These are phyloP conservation scores for Parauchenoglanis ngamensis DNA, from an alignment of 2,797 vertebrate species.

Conservation along the genomic window DNA sequence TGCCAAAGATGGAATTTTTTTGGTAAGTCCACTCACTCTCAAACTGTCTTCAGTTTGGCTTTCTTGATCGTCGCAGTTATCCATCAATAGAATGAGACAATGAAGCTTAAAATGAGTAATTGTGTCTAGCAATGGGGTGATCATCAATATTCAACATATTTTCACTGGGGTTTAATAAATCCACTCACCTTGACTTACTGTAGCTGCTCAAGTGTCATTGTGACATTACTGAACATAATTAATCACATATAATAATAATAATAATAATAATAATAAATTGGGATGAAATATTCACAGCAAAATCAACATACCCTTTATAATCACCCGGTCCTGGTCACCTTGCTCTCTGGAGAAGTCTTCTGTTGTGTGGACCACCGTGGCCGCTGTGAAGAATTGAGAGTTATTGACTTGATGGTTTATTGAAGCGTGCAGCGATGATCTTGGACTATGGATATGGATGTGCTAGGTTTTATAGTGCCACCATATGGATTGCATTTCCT, in stretches of 20 bases:
- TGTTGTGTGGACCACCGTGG: conserved; percentile 33
- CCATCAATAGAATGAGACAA: not conserved
- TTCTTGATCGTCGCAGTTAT: not conserved
- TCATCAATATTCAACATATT: not conserved
- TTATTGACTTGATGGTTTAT: conserved; percentile 54
- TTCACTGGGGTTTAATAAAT: not conserved
- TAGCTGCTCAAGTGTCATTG: not conserved
- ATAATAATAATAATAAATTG: not conserved
- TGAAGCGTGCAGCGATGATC: conserved; percentile 63
- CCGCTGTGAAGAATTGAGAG: conserved; percentile 38
- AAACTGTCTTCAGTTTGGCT: not conserved
- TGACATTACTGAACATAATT: not conserved
- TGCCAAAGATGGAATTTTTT: not conserved
- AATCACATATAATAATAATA: not conserved
- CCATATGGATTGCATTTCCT: conserved; percentile 73
- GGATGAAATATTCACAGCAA: not conserved
- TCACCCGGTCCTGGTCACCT: conserved; percentile 49
- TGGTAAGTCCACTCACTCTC: not conserved
- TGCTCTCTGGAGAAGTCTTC: conserved; percentile 32
- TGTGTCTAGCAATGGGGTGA: not conserved
- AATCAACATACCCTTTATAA: conserved; percentile 64
- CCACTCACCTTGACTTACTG: not conserved
- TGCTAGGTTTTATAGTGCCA: conserved; percentile 73
- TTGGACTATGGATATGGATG: conserved; percentile 67
- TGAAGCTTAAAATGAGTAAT: not conserved